Evolutionary conservation across 2,797 vertebrate species (phyloP).

Genomic region (Cyclopterus lumpus): DNA sequence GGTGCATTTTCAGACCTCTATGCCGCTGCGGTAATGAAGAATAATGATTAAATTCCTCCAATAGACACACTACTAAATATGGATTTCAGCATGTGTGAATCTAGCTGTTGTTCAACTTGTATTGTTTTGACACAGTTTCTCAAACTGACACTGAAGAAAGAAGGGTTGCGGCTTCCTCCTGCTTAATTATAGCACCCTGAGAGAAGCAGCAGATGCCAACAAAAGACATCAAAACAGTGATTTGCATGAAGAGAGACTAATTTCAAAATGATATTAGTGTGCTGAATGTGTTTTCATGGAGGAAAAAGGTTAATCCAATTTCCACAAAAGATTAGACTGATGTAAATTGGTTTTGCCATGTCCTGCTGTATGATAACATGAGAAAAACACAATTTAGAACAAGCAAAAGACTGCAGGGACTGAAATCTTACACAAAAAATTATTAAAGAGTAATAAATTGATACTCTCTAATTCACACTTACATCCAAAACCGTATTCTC

Average conservation of each 20-base stretch:
- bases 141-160: slow-evolving; percentile 66
- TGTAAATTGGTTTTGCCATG: slow-evolving; percentile 22
- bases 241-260: slow-evolving; percentile 61
- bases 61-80: slow-evolving; percentile 26
- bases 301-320: slow-evolving; percentile 29
- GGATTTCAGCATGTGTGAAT: slow-evolving; percentile 46
- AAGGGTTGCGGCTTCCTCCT: slow-evolving; percentile 53
- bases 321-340: slow-evolving; percentile 17
- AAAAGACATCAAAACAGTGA: slow-evolving; percentile 70
- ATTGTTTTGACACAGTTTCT: slow-evolving; percentile 65
- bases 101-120: slow-evolving; percentile 48
- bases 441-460: slow-evolving; percentile 7
- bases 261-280: slow-evolving; percentile 44
- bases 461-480: not conserved
- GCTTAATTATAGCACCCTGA: slow-evolving; percentile 72
- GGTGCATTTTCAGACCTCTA: slow-evolving; percentile 29
- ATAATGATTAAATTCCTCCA: slow-evolving; percentile 38
- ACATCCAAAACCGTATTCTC: not conserved
- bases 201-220: slow-evolving; percentile 68
- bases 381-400: slow-evolving; percentile 5
- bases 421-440: not conserved
- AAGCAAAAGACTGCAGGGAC: not conserved
- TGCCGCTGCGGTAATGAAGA: slow-evolving; percentile 44
- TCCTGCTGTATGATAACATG: slow-evolving; percentile 10
- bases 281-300: slow-evolving; percentile 1